Base-by-base conservation (phyloP, 2,888 invertebrate species). In the Erpobdella octoculata region DNA sequence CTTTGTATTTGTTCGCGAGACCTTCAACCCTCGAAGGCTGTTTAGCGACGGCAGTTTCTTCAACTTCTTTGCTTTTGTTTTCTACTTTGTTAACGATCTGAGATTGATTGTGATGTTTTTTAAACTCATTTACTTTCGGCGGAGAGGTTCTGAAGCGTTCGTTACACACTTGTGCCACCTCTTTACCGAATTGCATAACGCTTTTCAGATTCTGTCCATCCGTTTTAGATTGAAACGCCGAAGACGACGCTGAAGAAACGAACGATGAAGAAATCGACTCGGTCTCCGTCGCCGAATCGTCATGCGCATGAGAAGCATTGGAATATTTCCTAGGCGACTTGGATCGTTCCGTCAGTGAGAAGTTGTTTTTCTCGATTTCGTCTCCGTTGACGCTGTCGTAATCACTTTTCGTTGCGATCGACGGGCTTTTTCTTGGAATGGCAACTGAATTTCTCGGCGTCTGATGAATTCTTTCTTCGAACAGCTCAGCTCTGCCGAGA, bases 251-350 rank as follows among this genome's bases (percentile, higher is more conserved):
- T 5, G 53, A 53, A 25, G 53, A 53, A 21, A 53, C 28, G 21
- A 53, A 53, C 21, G 53, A 53, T 1, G 53, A 53, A 53, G 53
- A 53, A 9, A 53, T 28, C 21, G 53, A 53, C n/a, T 53, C 53
- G 53, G 53, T 53, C 28, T 53, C 53, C 21, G 53, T 53, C 28
- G 53, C 53, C 28, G 53, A 53, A 53, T 53, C 53, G 18, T 53
- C 53, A n/a, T 53, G 53, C 21, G 21, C 21, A 28, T 25, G 28
- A n/a, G 53, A 53, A 6, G 21, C 21, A 28, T 25, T 25, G 15
- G 53, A 53, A 6, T 21, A 53, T 15, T 53, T 53, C 15, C 18
- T n/a, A n/a, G 28, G 28, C 15, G n/a, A 53, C 21, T 53, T 53
- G 5, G 53, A n/a, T 15, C 53, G 21, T n/a, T 53, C 53, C 53